phyloP scores from a whole-genome alignment of 2,113 vertebrate species.

The Prionailurus viverrinus region DNA sequence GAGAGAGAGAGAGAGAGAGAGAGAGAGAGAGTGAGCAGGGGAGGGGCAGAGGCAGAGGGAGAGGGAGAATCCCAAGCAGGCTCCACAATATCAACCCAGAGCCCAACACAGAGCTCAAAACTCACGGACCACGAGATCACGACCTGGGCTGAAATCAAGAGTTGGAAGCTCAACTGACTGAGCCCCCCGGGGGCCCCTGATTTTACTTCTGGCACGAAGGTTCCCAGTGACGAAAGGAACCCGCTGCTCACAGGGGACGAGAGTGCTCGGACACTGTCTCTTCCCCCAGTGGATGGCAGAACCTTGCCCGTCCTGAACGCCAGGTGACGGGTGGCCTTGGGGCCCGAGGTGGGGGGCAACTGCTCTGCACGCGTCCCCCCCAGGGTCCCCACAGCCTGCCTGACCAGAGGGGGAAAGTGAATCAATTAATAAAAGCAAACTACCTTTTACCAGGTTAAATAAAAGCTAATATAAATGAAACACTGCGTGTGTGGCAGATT shows the following conservation, averaged over 20 bases:
- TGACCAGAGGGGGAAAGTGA: background rate
- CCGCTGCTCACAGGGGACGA: rapidly evolving
- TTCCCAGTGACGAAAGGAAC: background rate
- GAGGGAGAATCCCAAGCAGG: no score
- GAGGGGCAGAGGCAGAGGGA: no score
- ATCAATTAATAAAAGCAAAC: conserved; percentile 86
- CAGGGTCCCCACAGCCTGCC: background rate
- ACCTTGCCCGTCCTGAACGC: rapidly evolving
- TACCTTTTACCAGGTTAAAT: conserved; percentile 85
- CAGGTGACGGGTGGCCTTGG: background rate
- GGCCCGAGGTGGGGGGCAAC: rapidly evolving
- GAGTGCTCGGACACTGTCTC: rapidly evolving
- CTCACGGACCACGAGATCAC: no score
- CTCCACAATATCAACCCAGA: no score
- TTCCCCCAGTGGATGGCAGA: rapidly evolving
- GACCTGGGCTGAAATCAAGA: no score
- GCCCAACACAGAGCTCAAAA: no score
- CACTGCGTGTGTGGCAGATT: conserved; percentile 79
- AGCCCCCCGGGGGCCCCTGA: no score
- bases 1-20: no score
- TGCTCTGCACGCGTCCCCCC: background rate
- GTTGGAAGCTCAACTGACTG: no score
- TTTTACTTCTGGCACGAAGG: no score
- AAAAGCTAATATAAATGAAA: conserved; percentile 84
- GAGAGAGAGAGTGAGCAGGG: no score